Base-by-base conservation (phyloP, 2,888 invertebrate species). In the Cylindroiulus punctatus region DNA sequence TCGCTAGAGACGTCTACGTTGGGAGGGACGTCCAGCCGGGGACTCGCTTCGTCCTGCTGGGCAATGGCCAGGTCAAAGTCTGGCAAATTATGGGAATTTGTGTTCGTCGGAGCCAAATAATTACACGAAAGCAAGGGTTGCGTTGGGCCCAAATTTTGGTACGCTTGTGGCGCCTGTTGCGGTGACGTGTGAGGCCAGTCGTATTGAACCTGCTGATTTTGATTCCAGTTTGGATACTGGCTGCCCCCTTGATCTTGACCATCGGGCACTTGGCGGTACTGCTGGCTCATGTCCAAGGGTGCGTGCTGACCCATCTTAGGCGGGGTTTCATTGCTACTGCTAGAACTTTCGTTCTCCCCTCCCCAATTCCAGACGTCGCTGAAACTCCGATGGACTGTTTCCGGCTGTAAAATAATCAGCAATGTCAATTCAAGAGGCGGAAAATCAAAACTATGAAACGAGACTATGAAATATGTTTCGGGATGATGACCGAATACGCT, bases 331-430 rank as follows among this genome's bases (percentile, higher is more conserved):
- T 85, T 26, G 17, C 12, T 19, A 85, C 4, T 42, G 36, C 76
- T 19, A 65, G 30, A 0, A 65, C 81, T 86, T 26, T 86, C 86
- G 22, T n/a, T 84, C 14, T 65, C 86, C n/a, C n/a, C 42, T 17
- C 52, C 52, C 86, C 86, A 86, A 81, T 86, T 86, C 86, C 86
- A 86, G 22, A n/a, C 84, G 14, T 84, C 86, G 19, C 57, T 57
- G 81, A 40, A 85, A 76, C 42, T 85, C 17, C 76, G 32, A 19
- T 65, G 65, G 10, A 82, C 36, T 22, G 42, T 32, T 22, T 4
- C 42, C 17, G 42, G n/a, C 42, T 82, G 32, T 7, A 82, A 82
- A 42, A 82, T 3, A 36, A 22, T 32, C 36, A 36, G 36, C 17
- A 82, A 12, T 36, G 40, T 40, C 36, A 8, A 82, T 40, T 2